Percentiles rank a stretch among this genome's conserved stretches.
Evolutionary conservation across 2,113 vertebrate species (phyloP).

Genomic region (Poeciliopsis occidentalis): DNA sequence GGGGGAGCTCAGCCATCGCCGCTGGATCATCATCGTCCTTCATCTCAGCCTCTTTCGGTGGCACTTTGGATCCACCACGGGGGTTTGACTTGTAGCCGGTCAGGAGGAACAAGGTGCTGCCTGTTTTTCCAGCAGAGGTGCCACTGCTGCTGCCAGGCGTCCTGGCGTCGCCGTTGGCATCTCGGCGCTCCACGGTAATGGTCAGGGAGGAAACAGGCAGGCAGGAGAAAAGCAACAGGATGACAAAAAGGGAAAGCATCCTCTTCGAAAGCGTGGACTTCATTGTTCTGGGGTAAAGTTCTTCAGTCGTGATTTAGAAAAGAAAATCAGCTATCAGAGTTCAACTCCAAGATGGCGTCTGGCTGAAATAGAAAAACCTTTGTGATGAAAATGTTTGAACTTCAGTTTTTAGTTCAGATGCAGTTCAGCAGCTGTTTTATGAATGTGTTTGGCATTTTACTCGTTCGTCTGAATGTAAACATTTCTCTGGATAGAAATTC

Average conservation of each 20-base stretch:
- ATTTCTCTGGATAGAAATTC: conserved; percentile 41
- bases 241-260: conserved; percentile 53
- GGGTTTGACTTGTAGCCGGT: conserved; percentile 61
- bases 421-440: not conserved
- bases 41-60: conserved; percentile 67
- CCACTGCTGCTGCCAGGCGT: not conserved
- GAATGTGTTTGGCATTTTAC: conserved; percentile 44
- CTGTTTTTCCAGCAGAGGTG: conserved; percentile 34
- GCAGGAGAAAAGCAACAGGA: conserved; percentile 61
- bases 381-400: conserved; percentile 27
- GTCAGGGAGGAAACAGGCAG: conserved; percentile 65
- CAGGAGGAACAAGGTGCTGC: conserved; percentile 70
- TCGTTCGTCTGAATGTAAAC: conserved; percentile 64
- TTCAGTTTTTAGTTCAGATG: conserved; percentile 16
- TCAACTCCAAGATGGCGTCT: conserved; percentile 18
- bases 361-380: conserved; percentile 32
- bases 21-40: conserved; percentile 50
- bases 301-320: conserved; percentile 10
- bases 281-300: conserved; percentile 51
- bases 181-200: conserved; percentile 45
- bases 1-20: conserved; percentile 65
- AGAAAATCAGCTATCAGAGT: conserved; percentile 4
- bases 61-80: conserved; percentile 42
- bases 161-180: conserved; percentile 10
- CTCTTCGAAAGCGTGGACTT: conserved; percentile 13